Base-by-base conservation (phyloP, 2,797 vertebrate genomes). In the Lithobates pipiens region DNA sequence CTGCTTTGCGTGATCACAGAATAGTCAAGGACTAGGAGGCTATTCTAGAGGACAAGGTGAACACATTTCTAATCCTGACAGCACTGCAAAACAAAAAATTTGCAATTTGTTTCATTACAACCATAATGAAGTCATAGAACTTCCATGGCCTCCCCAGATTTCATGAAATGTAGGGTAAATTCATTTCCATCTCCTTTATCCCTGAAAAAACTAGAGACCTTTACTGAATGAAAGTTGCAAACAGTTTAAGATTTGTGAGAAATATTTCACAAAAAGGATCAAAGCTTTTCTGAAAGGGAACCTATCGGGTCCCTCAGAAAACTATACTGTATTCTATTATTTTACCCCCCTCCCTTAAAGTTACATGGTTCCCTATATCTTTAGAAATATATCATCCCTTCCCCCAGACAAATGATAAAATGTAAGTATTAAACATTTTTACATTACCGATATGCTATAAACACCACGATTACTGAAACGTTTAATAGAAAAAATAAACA, bases 401-500 rank as follows among this genome's bases (percentile, higher is more conserved):
- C 21, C 54, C 10, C n/a, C 23, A 23, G 1, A 23, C 1, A 23
- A 61, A 61, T 23, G 1, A 61, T 61, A 23, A 61, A 61, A 21
- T 57, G 21, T 54, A 23, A 50, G 39, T 18, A 42, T 78, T 29
- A 5, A 7, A n/a, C 9, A 18, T 54, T 79, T n/a, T 23, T 10
- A 8, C 36, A 44, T 42, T 65, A 65, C 21, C 21, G 2, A 34
- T 32, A 50, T 68, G n/a, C 67, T 39, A 27, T 79, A 29, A 27
- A 65, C 57, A 71, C 10, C 34, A 68, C 21, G 27, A 63, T 63
- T 61, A 50, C 50, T 42, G 42, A 68, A 68, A 80, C 39, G 50
- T 25, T 57, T 11, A 29, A 69, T 57, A 74, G 75, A 50, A 54
- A 61, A 57, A 74, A 76, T 67, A 72, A 74, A 83, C 85, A 86